These are phyloP conservation scores for Liodrosophila aerea DNA, from an alignment of 2,888 invertebrate species.

Conservation along the genomic window DNA sequence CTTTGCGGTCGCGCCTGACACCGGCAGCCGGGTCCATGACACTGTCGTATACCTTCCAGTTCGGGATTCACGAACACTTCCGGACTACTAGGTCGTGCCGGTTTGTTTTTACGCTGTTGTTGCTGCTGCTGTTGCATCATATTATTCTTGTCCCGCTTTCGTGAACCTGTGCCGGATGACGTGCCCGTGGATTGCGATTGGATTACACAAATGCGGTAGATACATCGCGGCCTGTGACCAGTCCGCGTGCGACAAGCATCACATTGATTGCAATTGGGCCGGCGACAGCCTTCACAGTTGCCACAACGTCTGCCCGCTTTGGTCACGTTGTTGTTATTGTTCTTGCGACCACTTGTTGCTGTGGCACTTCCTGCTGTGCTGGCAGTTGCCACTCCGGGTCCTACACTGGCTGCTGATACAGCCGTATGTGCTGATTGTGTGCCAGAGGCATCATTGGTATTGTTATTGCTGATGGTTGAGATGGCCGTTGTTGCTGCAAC, in stretches of 20 bases:
- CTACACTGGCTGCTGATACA: neutral
- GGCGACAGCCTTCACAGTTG: conserved; percentile 88
- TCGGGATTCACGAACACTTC: conserved; percentile 82
- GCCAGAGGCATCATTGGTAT: neutral
- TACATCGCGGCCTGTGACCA: conserved; percentile 83
- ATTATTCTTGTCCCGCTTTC: conserved; percentile 64
- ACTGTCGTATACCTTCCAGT: conserved; percentile 89
- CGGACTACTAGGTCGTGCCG: conserved; percentile 77
- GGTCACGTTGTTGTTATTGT: conserved; percentile 32
- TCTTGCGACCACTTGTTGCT: conserved; percentile 24
- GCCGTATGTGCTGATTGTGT: neutral
- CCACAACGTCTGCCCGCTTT: conserved; percentile 85
- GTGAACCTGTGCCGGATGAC: conserved; percentile 28
- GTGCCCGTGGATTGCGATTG: conserved; percentile 42
- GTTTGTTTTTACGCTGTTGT: conserved; percentile 71
- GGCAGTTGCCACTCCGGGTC: neutral
- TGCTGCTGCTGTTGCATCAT: conserved; percentile 47
- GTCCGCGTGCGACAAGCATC: conserved; percentile 79
- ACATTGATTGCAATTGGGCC: conserved; percentile 81
- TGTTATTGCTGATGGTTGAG: conserved; percentile 9
- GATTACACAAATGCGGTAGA: conserved; percentile 83
- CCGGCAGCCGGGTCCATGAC: conserved; percentile 94
- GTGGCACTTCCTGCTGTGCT: neutral
- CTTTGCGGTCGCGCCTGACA: conserved; percentile 90
- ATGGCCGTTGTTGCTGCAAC: no score